Percentiles rank a stretch among this genome's conserved stretches.
These are phyloP conservation scores for Plemyria rubiginata DNA, from an alignment of 2,888 invertebrate species.

Conservation along the genomic window DNA sequence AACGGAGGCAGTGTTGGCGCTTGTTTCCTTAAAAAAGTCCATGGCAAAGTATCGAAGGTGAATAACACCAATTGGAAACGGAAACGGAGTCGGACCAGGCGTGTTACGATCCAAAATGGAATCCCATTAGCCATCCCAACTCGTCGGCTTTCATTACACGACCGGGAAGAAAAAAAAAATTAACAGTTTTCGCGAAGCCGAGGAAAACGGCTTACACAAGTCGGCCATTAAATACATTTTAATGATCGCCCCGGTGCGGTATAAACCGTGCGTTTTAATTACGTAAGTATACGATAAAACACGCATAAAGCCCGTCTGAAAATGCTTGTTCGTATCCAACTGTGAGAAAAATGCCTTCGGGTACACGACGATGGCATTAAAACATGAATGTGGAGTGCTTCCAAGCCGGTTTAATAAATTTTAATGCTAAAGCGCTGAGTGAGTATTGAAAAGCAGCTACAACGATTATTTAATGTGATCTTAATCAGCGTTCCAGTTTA, in stretches of 20 bases:
- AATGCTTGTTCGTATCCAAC: conserved; percentile 46
- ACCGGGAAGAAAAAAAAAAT: conserved; percentile 55
- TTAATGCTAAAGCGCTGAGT: conserved; percentile 16
- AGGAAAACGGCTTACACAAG: conserved; percentile 64
- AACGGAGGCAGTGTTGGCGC: conserved; percentile 12
- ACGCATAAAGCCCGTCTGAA: conserved; percentile 47
- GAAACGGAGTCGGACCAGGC: conserved; percentile 58
- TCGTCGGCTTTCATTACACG: conserved; percentile 69
- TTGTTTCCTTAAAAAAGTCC: conserved; percentile 48
- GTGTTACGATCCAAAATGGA: conserved; percentile 73
- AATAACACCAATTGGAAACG: conserved; percentile 56
- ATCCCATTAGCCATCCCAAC: conserved; percentile 78
- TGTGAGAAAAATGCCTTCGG: conserved; percentile 48
- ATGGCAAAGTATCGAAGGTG: conserved; percentile 61
- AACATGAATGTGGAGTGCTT: conserved; percentile 26
- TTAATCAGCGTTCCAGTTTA: conserved; percentile 4
- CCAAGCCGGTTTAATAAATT: conserved; percentile 20
- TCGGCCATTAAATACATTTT: conserved; percentile 64
- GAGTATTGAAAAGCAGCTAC: conserved; percentile 14
- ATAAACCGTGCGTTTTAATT: conserved; percentile 60
- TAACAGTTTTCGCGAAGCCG: conserved; percentile 54
- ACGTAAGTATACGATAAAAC: conserved; percentile 60
- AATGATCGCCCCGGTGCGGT: conserved; percentile 55
- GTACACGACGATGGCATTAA: conserved; percentile 39
- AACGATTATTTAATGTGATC: conserved; percentile 18